These are phyloP conservation scores for Enteromius argenteus DNA, from an alignment of 2,797 vertebrate species.

Conservation along the genomic window DNA sequence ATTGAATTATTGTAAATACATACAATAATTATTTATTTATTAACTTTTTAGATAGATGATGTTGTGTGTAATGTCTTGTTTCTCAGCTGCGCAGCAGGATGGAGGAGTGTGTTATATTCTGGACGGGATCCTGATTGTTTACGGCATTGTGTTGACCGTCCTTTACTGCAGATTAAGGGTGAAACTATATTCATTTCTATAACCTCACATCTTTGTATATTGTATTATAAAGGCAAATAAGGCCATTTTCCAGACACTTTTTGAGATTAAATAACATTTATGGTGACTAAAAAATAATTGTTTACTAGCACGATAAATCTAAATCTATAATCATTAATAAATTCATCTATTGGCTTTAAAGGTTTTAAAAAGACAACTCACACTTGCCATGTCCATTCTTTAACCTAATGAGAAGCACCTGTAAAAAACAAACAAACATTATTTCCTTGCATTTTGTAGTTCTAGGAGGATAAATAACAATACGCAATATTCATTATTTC, in stretches of 20 bases:
- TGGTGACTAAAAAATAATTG: neutral
- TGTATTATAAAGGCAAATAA: neutral
- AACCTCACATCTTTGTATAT: neutral
- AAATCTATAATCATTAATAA: neutral
- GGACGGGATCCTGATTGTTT: conserved; percentile 87
- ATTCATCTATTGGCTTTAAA: neutral
- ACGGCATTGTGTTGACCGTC: conserved; percentile 83
- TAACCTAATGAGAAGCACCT: neutral
- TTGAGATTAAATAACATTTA: neutral
- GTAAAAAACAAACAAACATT: neutral
- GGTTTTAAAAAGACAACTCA: neutral
- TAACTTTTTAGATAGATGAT: neutral
- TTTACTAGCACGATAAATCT: neutral
- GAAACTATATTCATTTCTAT: conserved; percentile 28
- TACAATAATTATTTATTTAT: too few relatives aligned
- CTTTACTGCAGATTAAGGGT: conserved; percentile 90
- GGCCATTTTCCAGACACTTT: neutral
- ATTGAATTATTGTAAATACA: neutral
- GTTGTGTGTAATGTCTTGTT: neutral
- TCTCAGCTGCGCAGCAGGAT: conserved; percentile 52
- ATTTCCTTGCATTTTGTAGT: neutral
- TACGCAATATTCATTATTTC: neutral
- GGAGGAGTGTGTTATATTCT: conserved; percentile 83
- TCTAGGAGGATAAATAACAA: neutral
- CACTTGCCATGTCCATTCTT: neutral